Evolutionary conservation across 2,888 invertebrate genomes (phyloP).

Genomic region (Cabera pusaria): DNA sequence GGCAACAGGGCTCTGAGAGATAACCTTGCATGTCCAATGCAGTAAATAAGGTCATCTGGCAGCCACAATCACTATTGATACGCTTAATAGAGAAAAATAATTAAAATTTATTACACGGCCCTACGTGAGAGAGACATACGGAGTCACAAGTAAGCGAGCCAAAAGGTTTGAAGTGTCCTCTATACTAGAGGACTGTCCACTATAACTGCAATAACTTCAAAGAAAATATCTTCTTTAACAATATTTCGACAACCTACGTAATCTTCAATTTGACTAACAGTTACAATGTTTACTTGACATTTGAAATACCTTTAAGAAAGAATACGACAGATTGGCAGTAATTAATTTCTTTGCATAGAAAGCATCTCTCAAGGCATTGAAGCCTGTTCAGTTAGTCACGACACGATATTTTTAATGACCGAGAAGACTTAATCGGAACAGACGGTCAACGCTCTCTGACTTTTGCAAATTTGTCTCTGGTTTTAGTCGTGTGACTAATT

Average conservation of each 20-base stretch:
- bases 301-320: conserved; percentile 9
- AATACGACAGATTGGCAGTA: conserved; percentile 17
- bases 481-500: conserved; percentile 55
- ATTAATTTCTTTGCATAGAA: conserved; percentile 9
- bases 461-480: conserved; percentile 42
- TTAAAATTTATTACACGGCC: conserved; percentile 6
- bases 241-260: conserved; percentile 7
- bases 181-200: too few relatives aligned
- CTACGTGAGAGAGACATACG: conserved; percentile 2
- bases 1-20: conserved; percentile 50
- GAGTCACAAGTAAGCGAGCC: too few relatives aligned
- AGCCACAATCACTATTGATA: conserved; percentile 44
- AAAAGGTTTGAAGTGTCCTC: too few relatives aligned
- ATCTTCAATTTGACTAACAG: conserved; percentile 2
- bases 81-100: conserved; percentile 25
- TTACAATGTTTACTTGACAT: conserved; percentile 8
- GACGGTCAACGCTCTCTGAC: conserved; percentile 45
- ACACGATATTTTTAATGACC: conserved; percentile 32
- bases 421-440: conserved; percentile 29
- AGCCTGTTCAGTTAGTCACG: conserved; percentile 29
- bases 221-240: too few relatives aligned
- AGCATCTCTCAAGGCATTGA: conserved; percentile 18
- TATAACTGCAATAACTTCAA: too few relatives aligned
- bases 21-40: conserved; percentile 60
- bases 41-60: conserved; percentile 61